These are phyloP conservation scores for Cyphomyrus discorhynchus DNA, from an alignment of 2,113 vertebrate species.

Conservation along the genomic window DNA sequence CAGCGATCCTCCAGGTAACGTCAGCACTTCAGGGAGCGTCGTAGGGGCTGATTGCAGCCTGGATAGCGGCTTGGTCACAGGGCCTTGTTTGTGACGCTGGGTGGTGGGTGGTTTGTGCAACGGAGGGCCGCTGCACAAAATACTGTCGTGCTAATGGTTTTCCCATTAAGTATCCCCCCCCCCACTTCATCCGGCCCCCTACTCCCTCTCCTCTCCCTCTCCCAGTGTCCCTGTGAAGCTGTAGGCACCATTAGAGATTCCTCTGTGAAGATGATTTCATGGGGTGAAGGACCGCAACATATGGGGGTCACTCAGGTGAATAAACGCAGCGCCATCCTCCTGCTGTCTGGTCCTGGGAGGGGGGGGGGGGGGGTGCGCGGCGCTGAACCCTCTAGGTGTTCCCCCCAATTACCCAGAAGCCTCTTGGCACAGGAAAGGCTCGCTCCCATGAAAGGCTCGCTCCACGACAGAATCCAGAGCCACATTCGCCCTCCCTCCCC, in stretches of 20 bases:
- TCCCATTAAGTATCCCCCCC: background rate
- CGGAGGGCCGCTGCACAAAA: background rate
- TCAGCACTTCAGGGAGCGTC: background rate
- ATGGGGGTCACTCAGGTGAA: constrained; percentile 41
- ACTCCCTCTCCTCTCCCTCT: constrained; percentile 22
- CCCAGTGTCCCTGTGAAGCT: background rate
- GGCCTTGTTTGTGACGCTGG: background rate
- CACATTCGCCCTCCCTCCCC: background rate
- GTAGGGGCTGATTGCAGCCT: background rate
- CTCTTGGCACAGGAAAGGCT: background rate
- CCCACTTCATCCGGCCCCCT: background rate
- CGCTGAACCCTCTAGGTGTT: constrained; percentile 19
- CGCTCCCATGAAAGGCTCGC: background rate
- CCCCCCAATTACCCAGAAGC: constrained; percentile 1
- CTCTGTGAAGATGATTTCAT: constrained; percentile 25
- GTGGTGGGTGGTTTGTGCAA: background rate
- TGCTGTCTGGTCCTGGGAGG: constrained; percentile 20
- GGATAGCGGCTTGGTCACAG: background rate
- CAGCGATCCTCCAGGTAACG: background rate
- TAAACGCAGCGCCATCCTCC: constrained; percentile 31
- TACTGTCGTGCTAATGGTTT: background rate
- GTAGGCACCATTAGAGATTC: constrained; percentile 14
- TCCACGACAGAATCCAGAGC: background rate
- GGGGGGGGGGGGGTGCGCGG: background rate
- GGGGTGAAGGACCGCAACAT: constrained; percentile 23